These are phyloP conservation scores for Drymonia ruficornis DNA, from an alignment of 2,888 invertebrate species.

Conservation along the genomic window DNA sequence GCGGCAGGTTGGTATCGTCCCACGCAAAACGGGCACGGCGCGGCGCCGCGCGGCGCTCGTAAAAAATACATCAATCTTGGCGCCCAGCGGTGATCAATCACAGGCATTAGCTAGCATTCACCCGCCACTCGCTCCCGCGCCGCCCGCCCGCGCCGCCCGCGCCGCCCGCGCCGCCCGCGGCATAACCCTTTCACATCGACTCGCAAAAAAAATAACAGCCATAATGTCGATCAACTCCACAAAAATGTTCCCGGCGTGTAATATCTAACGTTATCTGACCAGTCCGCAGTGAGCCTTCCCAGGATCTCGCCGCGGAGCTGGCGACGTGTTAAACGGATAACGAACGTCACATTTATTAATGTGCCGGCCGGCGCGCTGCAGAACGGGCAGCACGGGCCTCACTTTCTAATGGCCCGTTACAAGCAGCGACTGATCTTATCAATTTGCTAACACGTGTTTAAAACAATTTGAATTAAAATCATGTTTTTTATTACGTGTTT, in stretches of 20 bases:
- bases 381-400: no score
- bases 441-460: no score
- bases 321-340: not conserved
- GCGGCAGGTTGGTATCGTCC: no score
- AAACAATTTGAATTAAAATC: no score
- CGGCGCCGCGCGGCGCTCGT: slow-evolving; percentile 32
- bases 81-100: slow-evolving; percentile 36
- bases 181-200: not conserved
- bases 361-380: not conserved
- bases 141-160: slow-evolving; percentile 26
- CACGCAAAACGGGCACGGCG: no score
- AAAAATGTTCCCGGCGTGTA: not conserved
- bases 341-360: not conserved
- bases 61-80: slow-evolving; percentile 59
- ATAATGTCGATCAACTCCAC: not conserved
- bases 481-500: no score
- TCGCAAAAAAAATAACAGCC: not conserved
- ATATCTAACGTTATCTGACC: not conserved
- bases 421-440: no score
- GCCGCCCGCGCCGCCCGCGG: slow-evolving; percentile 25
- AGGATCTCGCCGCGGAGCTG: not conserved
- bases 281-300: not conserved
- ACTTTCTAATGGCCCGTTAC: no score
- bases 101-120: slow-evolving; percentile 22
- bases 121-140: no score